Percentiles rank a stretch among this genome's conserved stretches.
Conservation (phyloP, 2,888 invertebrate genomes). For the Nomada goodeniana region DNA sequence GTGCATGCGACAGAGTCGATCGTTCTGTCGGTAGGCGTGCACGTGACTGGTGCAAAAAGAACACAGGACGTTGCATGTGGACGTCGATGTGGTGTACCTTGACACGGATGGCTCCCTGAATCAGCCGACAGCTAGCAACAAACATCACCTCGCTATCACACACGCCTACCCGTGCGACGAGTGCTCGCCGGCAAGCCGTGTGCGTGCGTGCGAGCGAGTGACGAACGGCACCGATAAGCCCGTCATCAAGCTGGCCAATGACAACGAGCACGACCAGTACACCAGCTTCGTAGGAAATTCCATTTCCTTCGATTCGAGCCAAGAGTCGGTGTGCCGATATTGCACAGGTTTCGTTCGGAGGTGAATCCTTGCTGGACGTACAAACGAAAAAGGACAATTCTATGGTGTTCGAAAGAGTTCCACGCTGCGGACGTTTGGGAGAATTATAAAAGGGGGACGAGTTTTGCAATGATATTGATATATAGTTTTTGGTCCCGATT, state of each 20-base stretch:
- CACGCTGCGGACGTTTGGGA: no score
- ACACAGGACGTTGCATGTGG: conserved; percentile 81
- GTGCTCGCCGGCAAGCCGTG: conserved; percentile 34
- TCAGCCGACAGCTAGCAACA: conserved; percentile 81
- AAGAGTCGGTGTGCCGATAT: conserved; percentile 30
- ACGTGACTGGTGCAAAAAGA: conserved; percentile 77
- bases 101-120: conserved; percentile 84
- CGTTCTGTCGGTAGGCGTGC: conserved; percentile 63
- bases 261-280: conserved; percentile 60
- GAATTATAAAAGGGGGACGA: no score
- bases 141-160: conserved; percentile 81
- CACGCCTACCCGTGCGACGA: conserved; percentile 78
- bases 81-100: conserved; percentile 83
- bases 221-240: conserved; percentile 78
- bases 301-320: conserved; percentile 76
- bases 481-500: no score
- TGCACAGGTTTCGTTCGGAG: conserved; percentile 19
- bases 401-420: background rate
- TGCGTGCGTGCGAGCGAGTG: conserved; percentile 46
- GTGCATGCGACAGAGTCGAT: conserved; percentile 15
- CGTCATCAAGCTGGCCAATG: conserved; percentile 71
- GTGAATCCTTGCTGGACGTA: conserved; percentile 13
- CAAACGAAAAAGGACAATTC: background rate
- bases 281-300: conserved; percentile 76
- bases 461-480: no score